These are phyloP conservation scores for Oncopeltus fasciatus DNA, from an alignment of 1,140 invertebrate species.

Conservation along the genomic window DNA sequence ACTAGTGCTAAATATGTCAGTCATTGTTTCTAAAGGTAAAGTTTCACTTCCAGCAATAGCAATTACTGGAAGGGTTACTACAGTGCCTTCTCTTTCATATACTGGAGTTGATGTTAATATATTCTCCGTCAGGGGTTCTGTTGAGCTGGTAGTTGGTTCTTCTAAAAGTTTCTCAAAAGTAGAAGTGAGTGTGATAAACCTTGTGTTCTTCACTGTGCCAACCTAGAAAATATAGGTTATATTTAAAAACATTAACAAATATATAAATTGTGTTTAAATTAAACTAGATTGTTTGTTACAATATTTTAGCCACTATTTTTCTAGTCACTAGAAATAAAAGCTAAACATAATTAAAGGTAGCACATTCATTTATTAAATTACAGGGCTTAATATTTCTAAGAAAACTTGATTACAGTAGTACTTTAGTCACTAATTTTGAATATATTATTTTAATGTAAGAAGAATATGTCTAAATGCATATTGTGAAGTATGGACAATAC, in stretches of 20 bases:
- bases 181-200: constrained; percentile 69
- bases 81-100: constrained; percentile 47
- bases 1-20: constrained; percentile 78
- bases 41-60: constrained; percentile 57
- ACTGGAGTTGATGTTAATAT: constrained; percentile 60
- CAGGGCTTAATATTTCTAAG: too few species aligned
- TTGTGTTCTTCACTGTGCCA: constrained; percentile 69
- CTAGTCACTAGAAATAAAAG: too few species aligned
- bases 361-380: too few species aligned
- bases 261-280: background rate
- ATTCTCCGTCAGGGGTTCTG: constrained; percentile 70
- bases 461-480: too few species aligned
- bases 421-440: too few species aligned
- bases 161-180: constrained; percentile 57
- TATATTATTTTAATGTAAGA: too few species aligned
- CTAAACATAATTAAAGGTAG: too few species aligned
- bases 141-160: constrained; percentile 36
- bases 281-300: too few species aligned
- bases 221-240: constrained; percentile 41
- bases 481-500: too few species aligned
- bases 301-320: too few species aligned
- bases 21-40: constrained; percentile 70
- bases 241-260: background rate
- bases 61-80: constrained; percentile 67
- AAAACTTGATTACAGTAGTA: too few species aligned